phyloP scores from a whole-genome alignment of 1,140 invertebrate species.

The Triops longicaudatus region DNA sequence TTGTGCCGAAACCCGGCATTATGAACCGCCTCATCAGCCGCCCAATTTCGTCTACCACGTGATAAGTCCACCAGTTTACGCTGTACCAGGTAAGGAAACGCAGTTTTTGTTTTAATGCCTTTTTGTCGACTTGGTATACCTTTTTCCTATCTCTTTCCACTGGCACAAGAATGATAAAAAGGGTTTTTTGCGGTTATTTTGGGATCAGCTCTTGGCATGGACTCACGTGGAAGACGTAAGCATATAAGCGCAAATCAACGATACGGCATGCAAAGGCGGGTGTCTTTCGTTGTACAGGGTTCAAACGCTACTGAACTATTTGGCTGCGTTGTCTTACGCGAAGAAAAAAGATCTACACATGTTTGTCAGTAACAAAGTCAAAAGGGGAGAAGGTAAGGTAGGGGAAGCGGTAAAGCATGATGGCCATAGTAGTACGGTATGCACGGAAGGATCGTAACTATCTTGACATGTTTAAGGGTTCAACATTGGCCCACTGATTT shows the following conservation, averaged over 20 bases:
- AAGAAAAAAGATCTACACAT: not conserved
- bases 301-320: not conserved
- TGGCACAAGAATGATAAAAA: not conserved
- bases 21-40: constrained; percentile 9
- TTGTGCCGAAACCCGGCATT: not conserved
- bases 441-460: not conserved
- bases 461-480: not conserved
- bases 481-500: not conserved
- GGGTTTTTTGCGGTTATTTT: not conserved
- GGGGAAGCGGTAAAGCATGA: not conserved
- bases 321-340: not conserved
- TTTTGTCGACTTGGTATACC: not conserved
- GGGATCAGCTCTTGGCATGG: not conserved
- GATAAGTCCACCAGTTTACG: constrained; percentile 4
- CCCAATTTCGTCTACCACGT: not conserved
- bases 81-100: not conserved
- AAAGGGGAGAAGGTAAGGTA: not conserved
- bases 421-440: not conserved
- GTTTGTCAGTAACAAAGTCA: not conserved
- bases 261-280: not conserved
- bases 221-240: not conserved
- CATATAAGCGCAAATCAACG: not conserved
- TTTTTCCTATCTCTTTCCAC: not conserved
- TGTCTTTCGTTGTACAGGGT: not conserved
- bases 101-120: not conserved